phyloP scores from a whole-genome alignment of 2,113 vertebrate species.

The Turnix velox region DNA sequence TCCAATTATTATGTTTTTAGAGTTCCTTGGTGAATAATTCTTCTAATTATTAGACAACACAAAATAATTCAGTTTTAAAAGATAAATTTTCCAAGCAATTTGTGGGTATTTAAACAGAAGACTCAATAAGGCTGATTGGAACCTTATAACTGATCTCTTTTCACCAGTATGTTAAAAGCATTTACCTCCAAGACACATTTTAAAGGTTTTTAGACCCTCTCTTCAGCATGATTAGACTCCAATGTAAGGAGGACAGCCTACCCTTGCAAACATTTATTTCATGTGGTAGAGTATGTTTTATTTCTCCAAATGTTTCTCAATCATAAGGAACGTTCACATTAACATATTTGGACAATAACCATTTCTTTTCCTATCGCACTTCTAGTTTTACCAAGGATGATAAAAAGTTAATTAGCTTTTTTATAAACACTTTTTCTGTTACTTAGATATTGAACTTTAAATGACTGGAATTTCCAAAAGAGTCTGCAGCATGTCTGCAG shows the following conservation, averaged over 20 bases:
- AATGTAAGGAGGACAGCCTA: background rate
- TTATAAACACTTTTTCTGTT: background rate
- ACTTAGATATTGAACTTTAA: background rate
- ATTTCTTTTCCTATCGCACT: background rate
- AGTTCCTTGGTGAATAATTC: conserved; percentile 38
- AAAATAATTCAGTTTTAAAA: conserved; percentile 22
- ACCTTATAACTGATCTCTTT: background rate
- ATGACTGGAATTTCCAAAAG: background rate
- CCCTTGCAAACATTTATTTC: background rate
- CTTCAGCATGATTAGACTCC: background rate
- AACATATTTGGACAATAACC: background rate
- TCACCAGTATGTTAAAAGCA: background rate
- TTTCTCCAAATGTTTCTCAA: background rate
- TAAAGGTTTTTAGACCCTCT: background rate
- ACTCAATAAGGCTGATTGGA: background rate
- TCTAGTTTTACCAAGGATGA: background rate
- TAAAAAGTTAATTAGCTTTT: background rate
- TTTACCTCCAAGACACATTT: background rate
- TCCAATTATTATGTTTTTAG: conserved; percentile 42
- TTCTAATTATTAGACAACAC: conserved; percentile 15
- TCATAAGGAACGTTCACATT: background rate
- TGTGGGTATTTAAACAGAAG: background rate
- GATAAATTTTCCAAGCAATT: background rate
- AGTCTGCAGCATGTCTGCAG: background rate
- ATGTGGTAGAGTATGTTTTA: background rate